Base-by-base conservation (phyloP, 2,888 invertebrate genomes). In the Meliscaeva auricollis region DNA sequence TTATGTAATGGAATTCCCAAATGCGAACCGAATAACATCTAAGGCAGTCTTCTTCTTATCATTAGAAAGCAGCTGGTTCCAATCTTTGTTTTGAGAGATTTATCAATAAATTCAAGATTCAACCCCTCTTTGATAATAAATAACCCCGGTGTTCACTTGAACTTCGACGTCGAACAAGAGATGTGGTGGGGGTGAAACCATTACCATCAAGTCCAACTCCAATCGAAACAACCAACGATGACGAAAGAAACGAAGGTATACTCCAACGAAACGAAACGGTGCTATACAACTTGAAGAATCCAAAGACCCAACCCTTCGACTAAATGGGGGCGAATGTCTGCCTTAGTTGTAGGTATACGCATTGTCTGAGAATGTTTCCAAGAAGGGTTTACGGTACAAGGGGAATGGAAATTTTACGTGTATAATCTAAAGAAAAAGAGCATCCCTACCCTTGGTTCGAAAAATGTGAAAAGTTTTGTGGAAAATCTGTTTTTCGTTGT, bases 61-160 rank as follows among this genome's bases (percentile, higher is more conserved):
- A 87, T 87, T 83, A 78, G 69, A 73, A 74, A 87, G 80, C 88
- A 88, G 88, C 88, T 88, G 88, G 80, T 87, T 73, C 87, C 87
- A 88, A 88, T 88, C 88, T 88, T 85, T 87, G 85, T 85, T 80
- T 85, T 80, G 85, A 80, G 87, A 87, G 88, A 88, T 88, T 84
- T 88, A 88, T 88, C 88, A 88, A 88, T 88, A 88, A 88, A 88
- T 88, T 87, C 82, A 78, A 88, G 88, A 88, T 88, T 87, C 82
- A 78, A 79, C 70, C 84, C 87, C 88, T 80, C 81, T 75, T 84
- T 77, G 74, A 79, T 79, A 88, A 88, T 88, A 88, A 88, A 88
- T 88, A 87, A 88, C 88, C 83, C 79, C 74, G 52, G 54, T 69
- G 75, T 66, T 77, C 80, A 73, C 80, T 85, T 85, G 85, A 85